phyloP scores from a whole-genome alignment of 2,888 invertebrate species.

The Hoplodrina ambigua region DNA sequence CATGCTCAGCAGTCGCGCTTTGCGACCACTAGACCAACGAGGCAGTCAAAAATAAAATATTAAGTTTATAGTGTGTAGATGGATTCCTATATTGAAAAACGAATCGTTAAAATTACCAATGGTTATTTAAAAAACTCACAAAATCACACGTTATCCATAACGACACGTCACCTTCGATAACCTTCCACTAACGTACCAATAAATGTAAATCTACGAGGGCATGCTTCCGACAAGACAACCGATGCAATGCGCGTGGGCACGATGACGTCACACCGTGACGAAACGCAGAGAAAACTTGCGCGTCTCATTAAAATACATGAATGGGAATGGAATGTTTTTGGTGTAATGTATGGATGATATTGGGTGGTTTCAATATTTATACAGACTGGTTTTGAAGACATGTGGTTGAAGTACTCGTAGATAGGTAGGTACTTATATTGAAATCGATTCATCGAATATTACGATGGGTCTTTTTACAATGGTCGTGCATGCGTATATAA shows the following conservation, averaged over 20 bases:
- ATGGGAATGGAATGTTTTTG: constrained; percentile 43
- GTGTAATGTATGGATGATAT: constrained; percentile 14
- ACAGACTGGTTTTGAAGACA: constrained; percentile 5
- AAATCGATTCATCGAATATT: not conserved
- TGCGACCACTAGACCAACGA: too few species aligned
- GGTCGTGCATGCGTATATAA: too few species aligned
- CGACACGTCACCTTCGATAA: constrained; percentile 34
- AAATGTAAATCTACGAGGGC: constrained; percentile 49
- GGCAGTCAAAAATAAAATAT: too few species aligned
- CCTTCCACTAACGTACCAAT: constrained; percentile 17
- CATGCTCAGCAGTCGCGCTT: too few species aligned
- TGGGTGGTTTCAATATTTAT: constrained; percentile 32
- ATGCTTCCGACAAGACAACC: constrained; percentile 50
- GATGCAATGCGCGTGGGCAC: constrained; percentile 52
- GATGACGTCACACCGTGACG: constrained; percentile 57
- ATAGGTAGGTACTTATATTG: not conserved
- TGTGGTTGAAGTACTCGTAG: not conserved
- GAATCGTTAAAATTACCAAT: too few species aligned
- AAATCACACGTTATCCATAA: constrained; percentile 14
- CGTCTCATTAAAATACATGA: constrained; percentile 47
- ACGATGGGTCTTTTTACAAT: not conserved
- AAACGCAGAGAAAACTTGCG: constrained; percentile 57
- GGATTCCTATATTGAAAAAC: too few species aligned
- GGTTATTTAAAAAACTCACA: not conserved
- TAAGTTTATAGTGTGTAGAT: not conserved